These are phyloP conservation scores for Furcifer pardalis DNA, from an alignment of 2,797 vertebrate genomes.

Conservation along the genomic window DNA sequence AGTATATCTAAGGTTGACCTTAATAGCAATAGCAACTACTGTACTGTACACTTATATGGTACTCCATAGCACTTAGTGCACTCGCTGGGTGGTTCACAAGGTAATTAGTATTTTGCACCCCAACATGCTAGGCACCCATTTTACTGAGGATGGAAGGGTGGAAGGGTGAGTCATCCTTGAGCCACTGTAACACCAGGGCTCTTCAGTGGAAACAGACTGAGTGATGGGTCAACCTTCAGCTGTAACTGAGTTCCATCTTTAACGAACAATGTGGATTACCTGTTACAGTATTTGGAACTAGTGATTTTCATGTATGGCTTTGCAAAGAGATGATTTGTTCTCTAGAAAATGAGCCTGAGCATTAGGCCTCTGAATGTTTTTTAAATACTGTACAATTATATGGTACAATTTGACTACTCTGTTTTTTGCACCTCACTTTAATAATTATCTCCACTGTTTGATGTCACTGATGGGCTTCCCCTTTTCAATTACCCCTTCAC, in stretches of 20 bases:
- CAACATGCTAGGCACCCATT: too few species aligned
- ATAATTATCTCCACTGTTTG: not conserved
- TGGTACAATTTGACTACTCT: not conserved
- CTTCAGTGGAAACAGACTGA: not conserved
- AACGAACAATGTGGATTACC: not conserved
- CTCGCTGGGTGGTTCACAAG: too few species aligned
- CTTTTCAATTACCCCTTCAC: not conserved
- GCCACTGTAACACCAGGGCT: too few species aligned
- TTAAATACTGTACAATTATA: not conserved
- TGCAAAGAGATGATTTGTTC: not conserved
- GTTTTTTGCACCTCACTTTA: not conserved
- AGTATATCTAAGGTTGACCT: not conserved
- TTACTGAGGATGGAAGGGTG: too few species aligned
- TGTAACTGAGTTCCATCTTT: not conserved
- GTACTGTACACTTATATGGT: too few species aligned
- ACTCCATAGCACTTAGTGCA: too few species aligned
- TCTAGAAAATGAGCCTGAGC: not conserved
- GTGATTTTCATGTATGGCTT: not conserved
- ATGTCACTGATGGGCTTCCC: not conserved
- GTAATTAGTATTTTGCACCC: too few species aligned
- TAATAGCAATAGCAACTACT: too few species aligned
- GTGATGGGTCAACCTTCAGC: not conserved
- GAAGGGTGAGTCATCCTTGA: too few species aligned
- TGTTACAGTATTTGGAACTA: not conserved
- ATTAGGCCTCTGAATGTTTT: not conserved